These are phyloP conservation scores for Neosilurus hyrtlii DNA, from an alignment of 2,797 vertebrate species.

Conservation along the genomic window DNA sequence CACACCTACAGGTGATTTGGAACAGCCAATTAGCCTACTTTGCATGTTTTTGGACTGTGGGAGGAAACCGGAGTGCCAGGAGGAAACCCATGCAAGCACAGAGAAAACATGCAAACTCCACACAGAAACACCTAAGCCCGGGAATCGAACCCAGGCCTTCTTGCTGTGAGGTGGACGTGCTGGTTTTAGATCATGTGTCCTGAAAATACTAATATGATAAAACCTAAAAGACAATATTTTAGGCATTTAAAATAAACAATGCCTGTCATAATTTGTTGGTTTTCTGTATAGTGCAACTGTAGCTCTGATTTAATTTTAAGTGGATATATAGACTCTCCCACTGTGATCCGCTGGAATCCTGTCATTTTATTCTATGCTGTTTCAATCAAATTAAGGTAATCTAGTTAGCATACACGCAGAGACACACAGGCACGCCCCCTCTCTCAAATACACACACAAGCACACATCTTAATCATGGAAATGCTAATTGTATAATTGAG, in stretches of 20 bases:
- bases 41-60: no score
- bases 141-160: no score
- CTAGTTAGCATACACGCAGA: slow-evolving; percentile 38
- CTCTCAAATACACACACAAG: slow-evolving; percentile 20
- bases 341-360: slow-evolving; percentile 39
- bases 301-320: slow-evolving; percentile 26
- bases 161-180: no score
- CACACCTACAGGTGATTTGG: no score
- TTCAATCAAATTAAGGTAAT: slow-evolving; percentile 60
- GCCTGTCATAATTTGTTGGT: neutral
- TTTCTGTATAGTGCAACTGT: slow-evolving; percentile 14
- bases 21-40: no score
- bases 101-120: no score
- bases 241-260: neutral
- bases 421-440: slow-evolving; percentile 13
- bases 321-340: slow-evolving; percentile 24
- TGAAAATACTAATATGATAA: neutral
- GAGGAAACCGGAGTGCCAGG: no score
- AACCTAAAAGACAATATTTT: neutral
- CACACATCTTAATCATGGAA: slow-evolving; percentile 54
- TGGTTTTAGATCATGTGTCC: neutral
- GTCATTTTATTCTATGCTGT: slow-evolving; percentile 40
- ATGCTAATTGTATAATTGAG: slow-evolving; percentile 61
- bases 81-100: no score
- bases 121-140: no score